Base-by-base conservation (phyloP, 2,888 invertebrate genomes). In the Melitaea athalia region DNA sequence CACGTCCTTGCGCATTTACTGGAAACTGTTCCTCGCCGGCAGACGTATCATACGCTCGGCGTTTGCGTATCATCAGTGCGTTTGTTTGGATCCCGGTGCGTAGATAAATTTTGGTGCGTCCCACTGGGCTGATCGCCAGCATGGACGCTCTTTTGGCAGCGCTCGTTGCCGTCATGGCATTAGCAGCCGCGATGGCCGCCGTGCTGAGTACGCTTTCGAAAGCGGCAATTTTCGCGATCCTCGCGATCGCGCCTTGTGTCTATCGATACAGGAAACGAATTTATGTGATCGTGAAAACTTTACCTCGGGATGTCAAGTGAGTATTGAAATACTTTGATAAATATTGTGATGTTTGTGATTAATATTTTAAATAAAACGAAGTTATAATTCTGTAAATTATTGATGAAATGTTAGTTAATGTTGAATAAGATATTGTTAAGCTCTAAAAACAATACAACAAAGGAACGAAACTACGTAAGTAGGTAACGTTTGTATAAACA, bases 141-240 rank as follows among this genome's bases (percentile, higher is more conserved):
- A 93, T 93, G 93, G 93, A 93, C 86, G 93, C 93, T 81, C 84
- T 93, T 76, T 85, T 93, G 81, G 92, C 91, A 78, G 89, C 91
- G 79, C 86, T 93, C 82, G 93, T 91, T 75, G 91, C 90, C 76
- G 85, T 93, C 72, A 92, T 93, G 93, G 93, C 90, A 85, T 83
- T 91, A 82, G 92, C 92, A 75, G 92, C 91, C 80, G 90, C 91
- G 81, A 93, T 93, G 92, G 93, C 93, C 83, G 93, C 91, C 80
- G 87, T 94, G 78, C 93, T 95, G 77, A 93, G 93, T 81, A 93
- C 95, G 74, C 90, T 95, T 71, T 89, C 96, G 57, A 95, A 96
- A 88, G 95, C 95, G 83, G 95, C 96, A 74, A 96, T 96, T 85
- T 95, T 96, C 70, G 93, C 96, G 68, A 82, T 93, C 52, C 92